These are phyloP conservation scores for Microchrysa polita DNA, from an alignment of 2,888 invertebrate species.

Conservation along the genomic window DNA sequence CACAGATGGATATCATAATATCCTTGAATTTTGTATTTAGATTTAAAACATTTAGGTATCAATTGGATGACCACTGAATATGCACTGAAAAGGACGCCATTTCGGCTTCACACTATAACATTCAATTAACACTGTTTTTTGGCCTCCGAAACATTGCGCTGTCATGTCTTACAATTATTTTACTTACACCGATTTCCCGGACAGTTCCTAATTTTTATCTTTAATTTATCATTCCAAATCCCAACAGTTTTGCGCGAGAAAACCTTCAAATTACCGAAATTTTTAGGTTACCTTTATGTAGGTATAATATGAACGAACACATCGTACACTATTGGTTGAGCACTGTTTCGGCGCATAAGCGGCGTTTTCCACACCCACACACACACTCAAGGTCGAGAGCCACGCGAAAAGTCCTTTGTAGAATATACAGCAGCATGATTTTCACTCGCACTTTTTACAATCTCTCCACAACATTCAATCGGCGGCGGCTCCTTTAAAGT, in stretches of 20 bases:
- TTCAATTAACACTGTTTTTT: background rate
- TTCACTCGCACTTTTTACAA: constrained; percentile 33
- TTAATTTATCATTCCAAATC: background rate
- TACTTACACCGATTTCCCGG: background rate
- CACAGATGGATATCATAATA: too few relatives aligned
- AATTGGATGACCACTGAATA: too few relatives aligned
- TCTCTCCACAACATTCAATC: constrained; percentile 42
- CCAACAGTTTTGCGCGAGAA: background rate
- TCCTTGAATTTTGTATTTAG: too few relatives aligned
- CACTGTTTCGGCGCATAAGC: constrained; percentile 47
- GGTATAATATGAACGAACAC: constrained; percentile 46
- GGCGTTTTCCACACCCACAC: constrained; percentile 40
- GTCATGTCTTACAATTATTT: background rate
- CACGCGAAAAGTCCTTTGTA: constrained; percentile 41
- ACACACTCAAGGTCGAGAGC: constrained; percentile 20
- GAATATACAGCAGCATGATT: too few relatives aligned
- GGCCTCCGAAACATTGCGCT: background rate
- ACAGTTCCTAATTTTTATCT: background rate
- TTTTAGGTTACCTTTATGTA: constrained; percentile 47
- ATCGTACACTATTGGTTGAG: constrained; percentile 46
- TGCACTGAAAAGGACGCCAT: constrained; percentile 29
- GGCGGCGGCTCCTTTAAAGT: too few relatives aligned
- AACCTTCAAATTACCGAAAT: constrained; percentile 42
- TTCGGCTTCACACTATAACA: constrained; percentile 5
- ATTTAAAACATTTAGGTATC: too few relatives aligned